Percentiles rank a stretch among this genome's conserved stretches.
Evolutionary conservation across 2,113 vertebrate species (phyloP).

Genomic region (Andinoacara biseriatus): DNA sequence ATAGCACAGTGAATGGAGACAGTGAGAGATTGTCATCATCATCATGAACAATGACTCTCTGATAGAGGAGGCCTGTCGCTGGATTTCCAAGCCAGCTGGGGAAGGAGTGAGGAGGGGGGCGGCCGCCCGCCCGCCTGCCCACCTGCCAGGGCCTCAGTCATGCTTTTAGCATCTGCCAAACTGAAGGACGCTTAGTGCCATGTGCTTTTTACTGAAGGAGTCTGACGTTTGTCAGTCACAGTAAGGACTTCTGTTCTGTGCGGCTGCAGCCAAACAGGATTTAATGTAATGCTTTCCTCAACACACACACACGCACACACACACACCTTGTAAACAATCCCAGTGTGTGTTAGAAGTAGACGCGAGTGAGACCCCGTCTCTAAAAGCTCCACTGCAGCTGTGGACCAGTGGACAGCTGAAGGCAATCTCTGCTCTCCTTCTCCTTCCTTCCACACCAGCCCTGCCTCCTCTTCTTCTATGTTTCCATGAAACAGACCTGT

Average conservation of each 20-base stretch:
- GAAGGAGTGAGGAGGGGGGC: constrained; percentile 2
- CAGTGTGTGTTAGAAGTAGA: constrained; percentile 67
- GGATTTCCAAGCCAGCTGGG: constrained; percentile 52
- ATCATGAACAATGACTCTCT: constrained; percentile 66
- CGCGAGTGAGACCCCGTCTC: constrained; percentile 61
- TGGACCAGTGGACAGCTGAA: constrained; percentile 77
- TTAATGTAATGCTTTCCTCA: constrained; percentile 39
- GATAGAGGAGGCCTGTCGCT: constrained; percentile 52
- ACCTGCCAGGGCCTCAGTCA: constrained; percentile 68
- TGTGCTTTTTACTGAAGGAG: constrained; percentile 68
- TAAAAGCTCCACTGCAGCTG: constrained; percentile 76
- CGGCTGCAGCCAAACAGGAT: constrained; percentile 54
- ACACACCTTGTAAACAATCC: constrained; percentile 66
- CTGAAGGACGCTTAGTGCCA: constrained; percentile 69
- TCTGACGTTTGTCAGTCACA: constrained; percentile 66
- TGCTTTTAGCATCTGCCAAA: constrained; percentile 72
- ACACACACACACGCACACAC: constrained; percentile 18
- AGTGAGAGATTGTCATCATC: constrained; percentile 61
- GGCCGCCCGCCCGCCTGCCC: constrained; percentile 42
- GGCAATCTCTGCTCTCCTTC: constrained; percentile 44
- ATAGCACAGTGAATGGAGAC: constrained; percentile 47
- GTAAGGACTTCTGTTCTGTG: constrained; percentile 70
- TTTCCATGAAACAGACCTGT: constrained; percentile 74
- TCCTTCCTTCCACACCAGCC: constrained; percentile 28
- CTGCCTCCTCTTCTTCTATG: constrained; percentile 53